A percentile compares a stretch with the other conserved stretches of the same genome.
Conservation (phyloP, 2,888 invertebrate species). For the Enchytraeus crypticus region DNA sequence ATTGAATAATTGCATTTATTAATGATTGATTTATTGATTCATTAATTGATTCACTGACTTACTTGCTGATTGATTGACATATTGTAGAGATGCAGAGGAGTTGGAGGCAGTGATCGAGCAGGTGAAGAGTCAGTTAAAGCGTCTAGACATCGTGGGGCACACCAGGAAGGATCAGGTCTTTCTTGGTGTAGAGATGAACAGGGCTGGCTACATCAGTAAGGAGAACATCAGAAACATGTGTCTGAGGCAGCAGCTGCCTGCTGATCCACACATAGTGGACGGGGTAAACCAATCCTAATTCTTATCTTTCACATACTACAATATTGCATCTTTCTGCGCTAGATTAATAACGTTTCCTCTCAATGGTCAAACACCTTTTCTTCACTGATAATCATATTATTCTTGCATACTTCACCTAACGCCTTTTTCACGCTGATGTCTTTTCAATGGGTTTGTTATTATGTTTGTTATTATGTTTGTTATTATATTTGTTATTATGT, state of each 20-base stretch:
- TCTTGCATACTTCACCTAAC: no score
- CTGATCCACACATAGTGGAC: constrained; percentile 44
- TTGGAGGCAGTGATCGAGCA: constrained; percentile 39
- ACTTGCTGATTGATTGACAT: neutral
- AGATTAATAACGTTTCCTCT: neutral
- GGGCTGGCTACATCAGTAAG: constrained; percentile 42
- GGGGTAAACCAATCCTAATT: constrained; percentile 29
- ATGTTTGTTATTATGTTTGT: no score
- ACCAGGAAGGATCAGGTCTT: constrained; percentile 46
- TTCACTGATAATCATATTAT: no score
- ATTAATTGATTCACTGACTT: neutral
- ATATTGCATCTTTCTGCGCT: neutral
- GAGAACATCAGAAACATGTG: constrained; percentile 45
- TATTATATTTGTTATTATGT: no score
- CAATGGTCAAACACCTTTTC: neutral
- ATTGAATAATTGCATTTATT: neutral
- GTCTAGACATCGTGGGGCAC: constrained; percentile 46
- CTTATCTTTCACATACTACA: neutral
- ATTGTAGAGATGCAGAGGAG: constrained; percentile 32
- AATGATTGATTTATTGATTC: neutral
- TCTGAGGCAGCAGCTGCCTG: constrained; percentile 43
- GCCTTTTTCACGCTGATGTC: no score
- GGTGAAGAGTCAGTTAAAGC: constrained; percentile 46
- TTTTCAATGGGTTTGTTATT: no score
- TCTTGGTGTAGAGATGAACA: constrained; percentile 42